Evolutionary conservation across 1,140 invertebrate genomes (phyloP), one percentile per base, ranked within the genome.

Genomic region (Elysia chlorotica): DNA sequence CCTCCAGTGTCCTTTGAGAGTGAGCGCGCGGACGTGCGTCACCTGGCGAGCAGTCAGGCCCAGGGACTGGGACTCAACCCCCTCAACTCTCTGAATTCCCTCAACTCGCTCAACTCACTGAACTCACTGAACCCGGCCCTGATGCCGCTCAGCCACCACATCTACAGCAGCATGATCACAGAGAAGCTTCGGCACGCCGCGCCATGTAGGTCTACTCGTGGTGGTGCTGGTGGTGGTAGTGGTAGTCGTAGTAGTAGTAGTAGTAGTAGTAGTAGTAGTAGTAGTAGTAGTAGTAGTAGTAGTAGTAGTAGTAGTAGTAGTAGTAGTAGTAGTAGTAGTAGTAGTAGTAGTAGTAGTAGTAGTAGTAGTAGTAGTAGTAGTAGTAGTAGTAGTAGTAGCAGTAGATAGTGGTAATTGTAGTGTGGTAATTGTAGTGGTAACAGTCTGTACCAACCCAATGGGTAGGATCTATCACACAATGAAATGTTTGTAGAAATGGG

Each of bases 111-210:
- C n/a, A n/a, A n/a, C n/a, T n/a, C n/a, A n/a, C n/a, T n/a, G n/a
- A n/a, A n/a, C n/a, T n/a, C n/a, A n/a, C n/a, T n/a, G n/a, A 48
- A 48, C 54, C 69, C 69, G 1, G 69, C 69, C n/a, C 59, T 71
- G 2, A 71, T 71, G 69, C 69, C 69, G 3, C 69, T 71, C 36
- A 71, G 57, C 38, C 69, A 71, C 38, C 57, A 71, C 69, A 71
- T 71, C 57, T 71, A 71, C 69, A 71, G 69, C 69, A 71, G 36
- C 69, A 71, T 71, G 69, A 71, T 63, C 5, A 30, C 57, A 2
- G 69, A 71, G 33, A 71, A 71, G 37, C 38, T 71, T 2, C 31
- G 69, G 23, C 69, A 71, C 37, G 28, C 35, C 17, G 21, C 69
- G 10, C 59, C 69, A 25, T 62, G 69, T 71, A 63, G 63, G 69